phyloP scores from a whole-genome alignment of 2,888 invertebrate species.

The Periphyllus acericola region DNA sequence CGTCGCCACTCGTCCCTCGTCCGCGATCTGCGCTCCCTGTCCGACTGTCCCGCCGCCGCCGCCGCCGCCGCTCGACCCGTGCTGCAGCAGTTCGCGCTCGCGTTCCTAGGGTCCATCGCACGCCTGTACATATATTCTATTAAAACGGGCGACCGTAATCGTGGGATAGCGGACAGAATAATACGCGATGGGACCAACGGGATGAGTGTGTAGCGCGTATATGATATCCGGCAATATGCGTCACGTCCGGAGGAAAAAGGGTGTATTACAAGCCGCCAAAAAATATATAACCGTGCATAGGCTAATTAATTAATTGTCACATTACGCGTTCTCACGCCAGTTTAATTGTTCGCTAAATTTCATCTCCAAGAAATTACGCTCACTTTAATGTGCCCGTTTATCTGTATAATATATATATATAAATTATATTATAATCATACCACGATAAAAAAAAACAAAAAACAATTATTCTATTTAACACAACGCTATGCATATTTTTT shows the following conservation, averaged over 20 bases:
- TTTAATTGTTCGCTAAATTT: constrained; percentile 56
- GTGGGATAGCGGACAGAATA: constrained; percentile 50
- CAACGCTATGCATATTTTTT: no score
- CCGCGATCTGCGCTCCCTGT: neutral
- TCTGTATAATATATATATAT: neutral
- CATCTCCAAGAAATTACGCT: constrained; percentile 48
- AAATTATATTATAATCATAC: no score
- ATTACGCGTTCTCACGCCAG: constrained; percentile 54
- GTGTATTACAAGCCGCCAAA: constrained; percentile 45
- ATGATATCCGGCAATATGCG: constrained; percentile 53
- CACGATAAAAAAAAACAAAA: no score
- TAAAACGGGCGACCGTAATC: constrained; percentile 46
- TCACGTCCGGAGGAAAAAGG: constrained; percentile 60
- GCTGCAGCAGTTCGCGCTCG: neutral
- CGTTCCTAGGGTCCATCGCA: constrained; percentile 16
- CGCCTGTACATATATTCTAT: neutral
- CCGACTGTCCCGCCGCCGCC: neutral
- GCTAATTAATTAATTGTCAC: constrained; percentile 59
- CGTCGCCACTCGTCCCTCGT: neutral
- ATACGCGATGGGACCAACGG: constrained; percentile 34
- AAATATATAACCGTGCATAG: neutral
- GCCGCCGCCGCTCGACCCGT: neutral
- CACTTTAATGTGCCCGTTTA: constrained; percentile 14
- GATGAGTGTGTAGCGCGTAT: constrained; percentile 13
- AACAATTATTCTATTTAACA: no score